Base-by-base conservation (phyloP, 2,888 invertebrate genomes). In the Latrodectus elegans region DNA sequence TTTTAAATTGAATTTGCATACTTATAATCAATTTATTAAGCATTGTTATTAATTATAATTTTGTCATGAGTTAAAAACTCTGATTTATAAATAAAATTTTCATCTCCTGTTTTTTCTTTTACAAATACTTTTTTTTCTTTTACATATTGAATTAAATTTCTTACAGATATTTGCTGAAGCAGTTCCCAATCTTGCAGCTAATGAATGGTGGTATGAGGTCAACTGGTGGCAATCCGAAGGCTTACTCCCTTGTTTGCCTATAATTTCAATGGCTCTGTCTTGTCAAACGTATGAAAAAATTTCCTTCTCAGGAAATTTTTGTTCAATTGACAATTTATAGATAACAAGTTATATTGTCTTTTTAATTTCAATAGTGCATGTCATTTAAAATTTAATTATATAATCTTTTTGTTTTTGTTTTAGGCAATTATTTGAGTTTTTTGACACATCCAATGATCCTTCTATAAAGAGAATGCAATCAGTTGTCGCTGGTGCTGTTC, bases 231-330 rank as follows among this genome's bases (percentile, higher is more conserved):
- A 95, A 90, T 95, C 97, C 0, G 94, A 95, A 0, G 98, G 98
- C 0, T 93, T 98, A 85, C 93, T 99, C 76, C 97, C 97, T 91
- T 97, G 97, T 92, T 94, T 99, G 90, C 99, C 99, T 0, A 99
- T 99, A 90, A 97, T 99, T 93, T 96, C 97, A 14, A 97, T 99
- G 96, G 98, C 99, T 0, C 93, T 99, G 81, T 97, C 97, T 89
- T 99, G 99, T 93, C 99, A 99, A 93, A 97, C 98, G 95, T 97
- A 93, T 94, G 26, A 14, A 51, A 55, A 0, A 49, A 0, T 17
- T 38, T 70, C 8, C 26, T 38, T 26, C 11, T 38, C 26, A 12
- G n/a, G 0, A 2, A 26, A 26, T 76, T 49, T 65, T n/a, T 8
- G 15, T 38, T 65, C 3, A 22, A 38, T 17, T 53, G n/a, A 4